Evolutionary conservation across 1,140 invertebrate species (phyloP).

Genomic region (Drosophila prosaltans): DNA sequence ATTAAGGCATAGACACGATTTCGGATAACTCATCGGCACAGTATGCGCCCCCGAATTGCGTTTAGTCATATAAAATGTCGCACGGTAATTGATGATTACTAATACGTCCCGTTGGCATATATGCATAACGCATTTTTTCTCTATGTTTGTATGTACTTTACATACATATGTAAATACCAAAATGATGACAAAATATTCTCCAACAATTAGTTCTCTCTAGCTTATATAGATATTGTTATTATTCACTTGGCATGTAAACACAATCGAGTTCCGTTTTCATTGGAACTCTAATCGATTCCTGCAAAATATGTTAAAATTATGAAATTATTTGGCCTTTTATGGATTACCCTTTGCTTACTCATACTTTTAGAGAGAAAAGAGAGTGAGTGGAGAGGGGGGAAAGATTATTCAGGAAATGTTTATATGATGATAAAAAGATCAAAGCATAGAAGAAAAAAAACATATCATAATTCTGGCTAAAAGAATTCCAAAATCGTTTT

Average conservation of each 20-base stretch:
- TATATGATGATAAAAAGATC: neutral
- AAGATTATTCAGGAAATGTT: conserved; percentile 2
- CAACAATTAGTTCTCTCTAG: conserved; percentile 37
- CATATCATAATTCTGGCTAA: neutral
- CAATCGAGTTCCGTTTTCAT: conserved; percentile 31
- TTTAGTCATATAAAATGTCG: conserved; percentile 62
- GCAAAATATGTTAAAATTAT: conserved; percentile 2
- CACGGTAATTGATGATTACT: conserved; percentile 55
- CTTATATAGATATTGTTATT: neutral
- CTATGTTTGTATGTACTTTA: neutral
- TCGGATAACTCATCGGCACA: conserved; percentile 49
- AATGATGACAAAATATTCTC: conserved; percentile 10
- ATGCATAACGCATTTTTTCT: conserved; percentile 18
- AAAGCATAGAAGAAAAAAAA: neutral
- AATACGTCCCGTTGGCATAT: conserved; percentile 30
- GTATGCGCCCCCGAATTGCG: conserved; percentile 35
- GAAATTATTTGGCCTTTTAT: neutral
- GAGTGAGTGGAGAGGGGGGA: neutral
- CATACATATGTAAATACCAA: conserved; percentile 3
- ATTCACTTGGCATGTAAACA: conserved; percentile 27
- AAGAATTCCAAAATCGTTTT: neutral
- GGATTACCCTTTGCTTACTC: neutral
- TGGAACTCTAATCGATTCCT: conserved; percentile 4
- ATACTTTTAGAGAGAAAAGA: neutral
- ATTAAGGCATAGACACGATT: conserved; percentile 51